Conservation (phyloP, 2,888 invertebrate genomes). For the Bombyx huttoni region DNA sequence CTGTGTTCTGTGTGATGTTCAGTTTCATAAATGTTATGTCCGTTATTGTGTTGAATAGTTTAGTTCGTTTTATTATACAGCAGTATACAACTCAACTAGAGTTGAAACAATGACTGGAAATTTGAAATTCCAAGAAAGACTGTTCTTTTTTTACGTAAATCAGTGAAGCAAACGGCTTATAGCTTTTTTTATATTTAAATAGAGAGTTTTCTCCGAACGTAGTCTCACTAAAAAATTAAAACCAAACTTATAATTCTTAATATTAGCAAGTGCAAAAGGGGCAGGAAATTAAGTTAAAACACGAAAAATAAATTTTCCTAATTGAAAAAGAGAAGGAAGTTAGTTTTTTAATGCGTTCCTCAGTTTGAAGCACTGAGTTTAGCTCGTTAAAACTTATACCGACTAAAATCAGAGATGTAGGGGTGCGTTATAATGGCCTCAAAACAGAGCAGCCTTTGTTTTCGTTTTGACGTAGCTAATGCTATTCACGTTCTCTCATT, state of each 20-base stretch:
- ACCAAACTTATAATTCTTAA: background rate
- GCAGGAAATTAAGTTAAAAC: background rate
- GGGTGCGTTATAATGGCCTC: conserved; percentile 31
- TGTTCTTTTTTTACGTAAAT: too few relatives aligned
- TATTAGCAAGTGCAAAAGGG: background rate
- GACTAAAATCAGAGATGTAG: conserved; percentile 33
- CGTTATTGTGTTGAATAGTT: background rate
- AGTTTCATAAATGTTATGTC: background rate
- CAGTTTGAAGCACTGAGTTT: conserved; percentile 28
- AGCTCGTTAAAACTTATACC: conserved; percentile 45
- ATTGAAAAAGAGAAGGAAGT: background rate
- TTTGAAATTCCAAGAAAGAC: too few relatives aligned
- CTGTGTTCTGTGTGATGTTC: background rate
- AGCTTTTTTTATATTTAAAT: too few relatives aligned
- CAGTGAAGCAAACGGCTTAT: too few relatives aligned
- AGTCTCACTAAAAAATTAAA: too few relatives aligned
- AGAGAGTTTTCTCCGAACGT: too few relatives aligned
- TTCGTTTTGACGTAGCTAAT: background rate
- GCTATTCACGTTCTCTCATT: background rate
- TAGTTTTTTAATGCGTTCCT: conserved; percentile 12
- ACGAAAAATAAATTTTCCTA: background rate
- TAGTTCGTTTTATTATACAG: background rate
- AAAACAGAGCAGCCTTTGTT: conserved; percentile 13
- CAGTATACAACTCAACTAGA: background rate
- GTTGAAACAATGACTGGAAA: too few relatives aligned